Evolutionary conservation across 1,140 invertebrate species (phyloP), one percentile per base, ranked within the genome.

Genomic region (Apis dorsata): DNA sequence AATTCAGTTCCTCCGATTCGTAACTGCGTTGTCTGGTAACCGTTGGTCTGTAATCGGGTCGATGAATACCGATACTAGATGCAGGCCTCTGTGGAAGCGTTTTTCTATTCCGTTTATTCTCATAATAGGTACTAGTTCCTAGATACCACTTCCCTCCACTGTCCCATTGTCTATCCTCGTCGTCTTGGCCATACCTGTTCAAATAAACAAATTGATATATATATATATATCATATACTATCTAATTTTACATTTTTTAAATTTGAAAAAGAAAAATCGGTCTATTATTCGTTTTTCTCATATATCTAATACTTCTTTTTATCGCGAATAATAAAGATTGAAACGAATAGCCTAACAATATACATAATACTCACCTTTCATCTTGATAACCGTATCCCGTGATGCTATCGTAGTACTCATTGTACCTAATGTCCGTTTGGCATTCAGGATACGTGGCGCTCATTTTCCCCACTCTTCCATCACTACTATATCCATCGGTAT

Each of bases 101-200:
- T 90, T 94, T 94, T 85, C 90, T 90, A 84, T 93, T 93, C 79
- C 91, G 83, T 84, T 93, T 93, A 84, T 93, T 94, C 89, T 93
- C 91, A 68, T 93, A 90, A 85, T 91, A 90, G 55, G 89, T 93
- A 72, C 85, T 93, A 78, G 90, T 89, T 63, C 85, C 89, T 28
- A 87, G 70, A 60, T 91, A 90, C 88, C 87, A 92, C 63, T 91
- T 94, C 90, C 95, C 96, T 92, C 95, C 96, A 55, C 96, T 96
- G 86, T 96, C 95, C 96, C 96, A 97, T 89, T 96, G 95, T 62
- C 95, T 93, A 85, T 96, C 95, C 84, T 96, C 95, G 71, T 96
- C 95, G 84, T 96, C 95, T 75, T 95, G 95, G 13, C 95, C 95
- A 90, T 96, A 96, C 65, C 95, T 95, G 70, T 44, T 12, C 4